Evolutionary conservation across 2,797 vertebrate genomes (phyloP).

Genomic region (Lycodopsis pacificus): DNA sequence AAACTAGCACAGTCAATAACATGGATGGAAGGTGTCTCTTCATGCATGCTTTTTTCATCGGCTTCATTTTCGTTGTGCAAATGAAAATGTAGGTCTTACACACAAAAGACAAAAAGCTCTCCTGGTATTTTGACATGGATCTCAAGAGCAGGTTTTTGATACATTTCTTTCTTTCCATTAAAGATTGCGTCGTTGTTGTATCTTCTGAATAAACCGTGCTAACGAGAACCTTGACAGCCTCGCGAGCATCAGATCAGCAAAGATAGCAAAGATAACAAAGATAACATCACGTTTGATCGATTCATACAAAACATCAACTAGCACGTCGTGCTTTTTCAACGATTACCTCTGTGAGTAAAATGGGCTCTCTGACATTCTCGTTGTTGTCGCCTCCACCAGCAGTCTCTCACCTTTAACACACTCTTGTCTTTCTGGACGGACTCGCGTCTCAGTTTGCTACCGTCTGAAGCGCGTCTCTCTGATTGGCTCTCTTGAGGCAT

Average conservation of each 20-base stretch:
- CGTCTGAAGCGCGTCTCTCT: conserved; percentile 29
- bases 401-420: conserved; percentile 56
- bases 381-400: conserved; percentile 42
- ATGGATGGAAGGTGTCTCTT: background rate
- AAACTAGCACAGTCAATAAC: background rate
- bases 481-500: conserved; percentile 70
- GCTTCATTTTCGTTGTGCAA: background rate
- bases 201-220: background rate
- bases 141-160: background rate
- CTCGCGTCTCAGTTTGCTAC: conserved; percentile 69
- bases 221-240: background rate
- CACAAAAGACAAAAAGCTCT: background rate
- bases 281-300: background rate
- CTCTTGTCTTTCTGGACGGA: conserved; percentile 68
- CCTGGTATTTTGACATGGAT: background rate
- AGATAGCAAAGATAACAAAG: background rate
- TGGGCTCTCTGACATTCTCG: background rate
- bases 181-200: background rate
- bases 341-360: background rate
- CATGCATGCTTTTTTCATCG: background rate
- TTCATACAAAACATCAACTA: background rate
- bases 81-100: background rate
- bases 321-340: background rate
- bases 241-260: background rate
- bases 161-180: background rate